These are phyloP conservation scores for Zelostemma sp. DNA, from an alignment of 1,140 invertebrate species.

Conservation along the genomic window DNA sequence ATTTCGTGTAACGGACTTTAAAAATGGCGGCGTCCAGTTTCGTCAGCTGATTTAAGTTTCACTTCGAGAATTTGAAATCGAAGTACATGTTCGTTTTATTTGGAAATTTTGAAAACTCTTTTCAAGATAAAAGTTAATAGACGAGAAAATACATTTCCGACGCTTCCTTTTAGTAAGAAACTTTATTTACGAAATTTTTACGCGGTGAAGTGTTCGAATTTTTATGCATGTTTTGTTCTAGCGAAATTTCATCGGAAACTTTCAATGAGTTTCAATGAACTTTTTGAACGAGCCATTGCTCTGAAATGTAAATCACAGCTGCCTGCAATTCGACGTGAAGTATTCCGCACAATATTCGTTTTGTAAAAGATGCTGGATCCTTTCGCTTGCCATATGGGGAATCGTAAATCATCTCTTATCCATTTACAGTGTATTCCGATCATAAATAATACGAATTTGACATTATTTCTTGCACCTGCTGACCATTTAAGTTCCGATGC, in stretches of 20 bases:
- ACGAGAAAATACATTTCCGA: too few relatives aligned
- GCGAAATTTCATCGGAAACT: not conserved
- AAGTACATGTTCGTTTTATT: too few relatives aligned
- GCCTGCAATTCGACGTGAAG: not conserved
- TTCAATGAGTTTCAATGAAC: not conserved
- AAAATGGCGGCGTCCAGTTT: too few relatives aligned
- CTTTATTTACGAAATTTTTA: too few relatives aligned
- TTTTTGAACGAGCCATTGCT: not conserved
- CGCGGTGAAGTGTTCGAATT: too few relatives aligned
- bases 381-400: not conserved
- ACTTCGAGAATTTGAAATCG: too few relatives aligned
- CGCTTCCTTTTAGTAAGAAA: too few relatives aligned
- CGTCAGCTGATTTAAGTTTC: too few relatives aligned
- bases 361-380: not conserved
- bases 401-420: constrained; percentile 25
- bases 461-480: constrained; percentile 22
- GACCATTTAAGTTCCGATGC: constrained; percentile 14
- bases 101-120: too few relatives aligned
- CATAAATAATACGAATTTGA: constrained; percentile 20
- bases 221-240: too few relatives aligned
- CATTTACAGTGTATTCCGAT: constrained; percentile 21
- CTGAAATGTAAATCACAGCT: not conserved
- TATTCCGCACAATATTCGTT: not conserved
- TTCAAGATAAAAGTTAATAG: too few relatives aligned
- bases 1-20: too few relatives aligned